Base-by-base conservation (phyloP, 2,888 invertebrate genomes). In the Volucella zonaria region DNA sequence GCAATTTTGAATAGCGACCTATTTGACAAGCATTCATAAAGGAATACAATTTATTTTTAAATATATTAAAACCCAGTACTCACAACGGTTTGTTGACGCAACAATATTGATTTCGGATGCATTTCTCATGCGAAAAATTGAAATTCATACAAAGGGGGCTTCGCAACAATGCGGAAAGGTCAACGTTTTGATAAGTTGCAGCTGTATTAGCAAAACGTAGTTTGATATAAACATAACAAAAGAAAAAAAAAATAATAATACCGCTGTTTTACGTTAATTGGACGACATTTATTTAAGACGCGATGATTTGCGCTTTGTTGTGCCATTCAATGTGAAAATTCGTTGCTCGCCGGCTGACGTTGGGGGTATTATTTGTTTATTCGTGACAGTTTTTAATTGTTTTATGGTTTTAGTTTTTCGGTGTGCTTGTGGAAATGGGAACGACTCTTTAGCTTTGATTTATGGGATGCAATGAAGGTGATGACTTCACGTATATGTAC, bases 311-410 rank as follows among this genome's bases (percentile, higher is more conserved):
- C 15, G 56, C 12, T 1, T 31, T 56, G 38, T 2, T 4, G 23
- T 14, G n/a, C 6, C 42, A 4, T 42, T 66, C 38, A 49, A 23
- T 14, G 43, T n/a, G n/a, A 10, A 31, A 14, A n/a, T 10, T 23
- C n/a, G 9, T 8, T 45, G 14, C 23, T 52, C 42, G 52, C 9
- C n/a, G 14, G 6, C 31, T 31, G 42, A n/a, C 42, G n/a, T 9
- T 31, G 8, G 8, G 31, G 8, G n/a, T 54, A 6, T 14, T 15
- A 12, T 8, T 18, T 23, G 43, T 54, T 11, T 15, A 8, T 8
- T 18, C 43, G 43, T 45, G 6, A 42, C 42, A 10, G 11, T 42
- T 42, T 67, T 54, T 54, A 68, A 68, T 68, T 68, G 45, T n/a
- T 38, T 45, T 52, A 14, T n/a, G 52, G 8, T 43, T 9, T 10